phyloP scores from a whole-genome alignment of 2,797 vertebrate species.

The Margarornis squamiger region DNA sequence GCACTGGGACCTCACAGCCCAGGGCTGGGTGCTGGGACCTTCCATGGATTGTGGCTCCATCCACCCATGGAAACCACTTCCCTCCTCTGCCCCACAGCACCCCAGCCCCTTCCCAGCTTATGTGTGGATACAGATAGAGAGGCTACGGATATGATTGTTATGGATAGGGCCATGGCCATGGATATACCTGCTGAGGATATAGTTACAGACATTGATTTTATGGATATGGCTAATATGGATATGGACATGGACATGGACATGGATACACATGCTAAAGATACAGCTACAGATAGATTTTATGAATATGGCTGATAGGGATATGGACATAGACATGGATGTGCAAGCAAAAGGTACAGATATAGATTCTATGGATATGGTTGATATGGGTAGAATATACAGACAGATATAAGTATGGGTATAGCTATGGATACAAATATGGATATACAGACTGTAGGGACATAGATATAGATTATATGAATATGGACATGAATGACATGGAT shows the following conservation, averaged over 20 bases:
- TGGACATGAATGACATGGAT: not conserved
- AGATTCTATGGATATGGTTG: not conserved
- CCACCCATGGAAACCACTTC: not conserved
- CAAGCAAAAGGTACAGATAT: not conserved
- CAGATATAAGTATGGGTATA: not conserved
- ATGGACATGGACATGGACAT: too few species aligned
- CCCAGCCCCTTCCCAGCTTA: not conserved
- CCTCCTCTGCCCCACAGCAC: not conserved
- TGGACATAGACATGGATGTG: too few species aligned
- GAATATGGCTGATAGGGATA: not conserved
- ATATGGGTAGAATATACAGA: not conserved
- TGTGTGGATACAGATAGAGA: accelerated
- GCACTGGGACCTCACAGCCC: not conserved
- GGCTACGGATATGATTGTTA: not conserved
- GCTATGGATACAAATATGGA: not conserved
- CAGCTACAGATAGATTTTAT: too few species aligned
- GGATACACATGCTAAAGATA: too few species aligned
- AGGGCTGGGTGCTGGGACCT: not conserved
- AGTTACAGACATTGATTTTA: not conserved
- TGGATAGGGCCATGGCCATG: not conserved
- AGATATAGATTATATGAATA: not conserved
- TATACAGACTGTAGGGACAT: not conserved
- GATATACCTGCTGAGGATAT: not conserved
- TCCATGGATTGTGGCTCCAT: not conserved
- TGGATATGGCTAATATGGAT: too few species aligned